Base-by-base conservation (phyloP, 1,140 invertebrate species). In the Saxidomus purpurata region DNA sequence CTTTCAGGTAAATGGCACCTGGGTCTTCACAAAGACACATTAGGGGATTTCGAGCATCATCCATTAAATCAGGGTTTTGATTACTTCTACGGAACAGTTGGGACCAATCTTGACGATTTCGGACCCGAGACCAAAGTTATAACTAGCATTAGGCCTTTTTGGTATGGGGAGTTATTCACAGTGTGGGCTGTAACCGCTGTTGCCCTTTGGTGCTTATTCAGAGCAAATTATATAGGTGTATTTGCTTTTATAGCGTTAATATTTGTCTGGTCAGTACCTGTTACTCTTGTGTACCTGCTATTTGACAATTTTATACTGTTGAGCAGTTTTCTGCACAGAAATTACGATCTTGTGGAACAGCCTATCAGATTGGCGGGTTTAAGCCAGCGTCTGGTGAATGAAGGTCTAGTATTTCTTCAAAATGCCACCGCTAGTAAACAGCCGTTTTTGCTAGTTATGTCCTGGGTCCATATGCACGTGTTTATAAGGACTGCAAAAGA, bases 1-100 rank as follows among this genome's bases (percentile, higher is more conserved):
- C 28, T 91, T 92, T 36, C 74, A 94, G 96, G 96, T 0, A 96
- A 96, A 94, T 96, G 96, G 96, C 96, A 96, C 89, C 84, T 96
- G 34, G 96, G 96, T 0, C 89, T 94, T 74, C 93, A 94, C 55
- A 89, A 91, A 13, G 67, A 71, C 4, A 93, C 95, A 59, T 82
- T 86, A 9, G 93, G 92, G 1, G 94, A 96, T 83, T 84, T 91
- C 38, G 94, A 93, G 31, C 94, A 95, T 76, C 96, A 96, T 88
- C 96, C 96, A 9, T 43, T 95, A 25, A 95, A 94, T 25, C 96
- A 96, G 81, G 96, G 96, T 22, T 96, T 96, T 94, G 95, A 96
- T 91, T 94, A 94, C 67, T 96, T 96, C 90, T 96, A 95, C 90
- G 96, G 96, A 11, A 83, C 95, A 52, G 96, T 96, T n/a, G 91